Base-by-base conservation (phyloP, 2,113 vertebrate species). In the Xenopus laevis region DNA sequence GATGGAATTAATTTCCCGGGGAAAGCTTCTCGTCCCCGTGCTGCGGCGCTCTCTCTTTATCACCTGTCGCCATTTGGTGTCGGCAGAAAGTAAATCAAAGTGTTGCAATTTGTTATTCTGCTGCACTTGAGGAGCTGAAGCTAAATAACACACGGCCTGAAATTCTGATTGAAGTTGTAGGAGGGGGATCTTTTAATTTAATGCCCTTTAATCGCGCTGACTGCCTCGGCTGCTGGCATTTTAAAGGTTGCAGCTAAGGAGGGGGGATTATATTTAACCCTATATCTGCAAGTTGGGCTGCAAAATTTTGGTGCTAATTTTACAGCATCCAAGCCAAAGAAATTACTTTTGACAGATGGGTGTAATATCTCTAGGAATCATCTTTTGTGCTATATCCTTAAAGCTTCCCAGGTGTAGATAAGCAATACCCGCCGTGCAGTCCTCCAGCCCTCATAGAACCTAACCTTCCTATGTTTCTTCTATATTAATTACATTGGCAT, bases 1-100 rank as follows among this genome's bases (percentile, higher is more conserved):
- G 93, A 95, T 92, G 93, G 94, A 97, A 97, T 97, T 96, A 94
- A 98, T 96, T 98, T 96, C 89, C 91, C 86, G 87, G 15, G 85
- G 88, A 90, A 92, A 93, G 93, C 93, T 93, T 95, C 92, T 93
- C 92, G 93, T 92, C 89, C 89, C 89, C 89, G 89, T 93, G 91
- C 92, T 91, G 89, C 89, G 93, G 91, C 83, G 91, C 89, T 85
- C 89, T 85, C 91, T 91, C 91, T 94, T 95, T 95, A 94, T 95
- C 94, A 94, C 92, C 91, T 93, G 92, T 92, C 89, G 93, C 91
- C 92, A 93, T 92, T 92, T 92, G 93, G 92, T 92, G 92, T 94
- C 92, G 91, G 88, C 85, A 92, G 90, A 93, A 91, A 91, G 90
- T 93, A 94, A 95, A 94, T 95, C 91, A 91, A 92, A 92, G 91